These are phyloP conservation scores for Illadopsis cleaveri DNA, from an alignment of 2,113 vertebrate species.

Conservation along the genomic window DNA sequence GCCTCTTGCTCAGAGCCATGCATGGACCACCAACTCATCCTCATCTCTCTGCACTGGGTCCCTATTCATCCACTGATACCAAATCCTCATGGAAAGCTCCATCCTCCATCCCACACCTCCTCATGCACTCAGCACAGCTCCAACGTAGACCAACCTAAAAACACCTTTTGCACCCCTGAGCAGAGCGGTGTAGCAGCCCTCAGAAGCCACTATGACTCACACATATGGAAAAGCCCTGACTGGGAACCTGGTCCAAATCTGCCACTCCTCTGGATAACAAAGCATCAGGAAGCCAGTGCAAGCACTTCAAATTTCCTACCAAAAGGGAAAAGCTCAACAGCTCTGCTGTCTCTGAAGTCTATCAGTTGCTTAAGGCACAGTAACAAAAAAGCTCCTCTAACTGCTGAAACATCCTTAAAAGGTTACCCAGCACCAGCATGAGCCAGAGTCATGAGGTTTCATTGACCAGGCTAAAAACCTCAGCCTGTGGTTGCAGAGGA, in stretches of 20 bases:
- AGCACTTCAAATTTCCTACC: neutral
- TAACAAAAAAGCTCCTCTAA: neutral
- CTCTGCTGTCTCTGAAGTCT: neutral
- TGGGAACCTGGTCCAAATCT: neutral
- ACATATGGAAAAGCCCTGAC: neutral
- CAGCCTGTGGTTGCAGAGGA: neutral
- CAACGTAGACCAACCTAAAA: neutral
- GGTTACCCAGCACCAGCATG: accelerated
- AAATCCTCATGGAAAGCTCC: neutral
- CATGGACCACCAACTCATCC: neutral
- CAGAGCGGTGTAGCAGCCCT: accelerated
- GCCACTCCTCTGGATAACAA: neutral
- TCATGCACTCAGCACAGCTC: neutral
- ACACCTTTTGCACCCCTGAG: neutral
- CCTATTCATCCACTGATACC: neutral
- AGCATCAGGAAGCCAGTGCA: neutral
- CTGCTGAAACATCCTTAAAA: neutral
- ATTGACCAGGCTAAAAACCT: neutral
- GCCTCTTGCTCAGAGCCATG: accelerated
- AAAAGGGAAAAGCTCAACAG: neutral
- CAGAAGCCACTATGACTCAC: neutral
- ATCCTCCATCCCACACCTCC: neutral
- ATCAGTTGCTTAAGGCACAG: neutral
- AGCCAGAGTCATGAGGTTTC: neutral
- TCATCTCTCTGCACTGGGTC: accelerated